A percentile compares a stretch with the other conserved stretches of the same genome.
These are phyloP conservation scores for Percopsis omiscomaycus DNA, from an alignment of 2,797 vertebrate species.

Conservation along the genomic window DNA sequence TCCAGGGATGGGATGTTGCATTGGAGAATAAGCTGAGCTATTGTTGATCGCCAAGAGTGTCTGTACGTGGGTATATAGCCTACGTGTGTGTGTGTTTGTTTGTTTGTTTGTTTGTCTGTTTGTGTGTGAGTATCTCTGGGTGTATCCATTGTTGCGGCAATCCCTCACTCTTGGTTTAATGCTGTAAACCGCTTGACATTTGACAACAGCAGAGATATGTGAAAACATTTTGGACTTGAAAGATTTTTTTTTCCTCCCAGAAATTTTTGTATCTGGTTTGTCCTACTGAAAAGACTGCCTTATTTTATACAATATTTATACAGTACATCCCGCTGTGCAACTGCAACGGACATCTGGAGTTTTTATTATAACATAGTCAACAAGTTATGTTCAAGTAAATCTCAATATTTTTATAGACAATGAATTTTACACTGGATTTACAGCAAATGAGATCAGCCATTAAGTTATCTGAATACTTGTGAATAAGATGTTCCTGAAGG, in stretches of 20 bases:
- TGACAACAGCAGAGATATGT: conserved; percentile 78
- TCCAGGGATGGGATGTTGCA: conserved; percentile 78
- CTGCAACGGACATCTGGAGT: conserved; percentile 79
- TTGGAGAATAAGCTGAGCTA: conserved; percentile 80
- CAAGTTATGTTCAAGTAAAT: conserved; percentile 83
- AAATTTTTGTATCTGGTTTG: conserved; percentile 86
- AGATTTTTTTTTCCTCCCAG: conserved; percentile 72
- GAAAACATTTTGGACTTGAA: conserved; percentile 80
- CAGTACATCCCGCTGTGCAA: conserved; percentile 85
- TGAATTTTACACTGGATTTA: conserved; percentile 87
- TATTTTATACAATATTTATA: conserved; percentile 98
- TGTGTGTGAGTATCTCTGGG: conserved; percentile 45
- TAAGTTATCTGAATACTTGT: conserved; percentile 79
- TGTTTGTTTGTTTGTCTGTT: conserved; percentile 14
- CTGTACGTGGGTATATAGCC: conserved; percentile 23
- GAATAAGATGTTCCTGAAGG: conserved; percentile 70
- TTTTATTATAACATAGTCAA: conserved; percentile 80
- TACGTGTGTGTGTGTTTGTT: conserved; percentile 5
- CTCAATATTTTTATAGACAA: conserved; percentile 90
- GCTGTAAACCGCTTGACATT: conserved; percentile 75
- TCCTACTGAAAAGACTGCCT: conserved; percentile 90
- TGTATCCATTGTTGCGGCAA: conserved; percentile 67
- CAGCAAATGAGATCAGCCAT: conserved; percentile 76
- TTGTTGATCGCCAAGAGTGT: conserved; percentile 65
- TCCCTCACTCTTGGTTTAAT: conserved; percentile 70